Base-by-base conservation (phyloP, 2,113 vertebrate genomes). In the Catharus minimus region DNA sequence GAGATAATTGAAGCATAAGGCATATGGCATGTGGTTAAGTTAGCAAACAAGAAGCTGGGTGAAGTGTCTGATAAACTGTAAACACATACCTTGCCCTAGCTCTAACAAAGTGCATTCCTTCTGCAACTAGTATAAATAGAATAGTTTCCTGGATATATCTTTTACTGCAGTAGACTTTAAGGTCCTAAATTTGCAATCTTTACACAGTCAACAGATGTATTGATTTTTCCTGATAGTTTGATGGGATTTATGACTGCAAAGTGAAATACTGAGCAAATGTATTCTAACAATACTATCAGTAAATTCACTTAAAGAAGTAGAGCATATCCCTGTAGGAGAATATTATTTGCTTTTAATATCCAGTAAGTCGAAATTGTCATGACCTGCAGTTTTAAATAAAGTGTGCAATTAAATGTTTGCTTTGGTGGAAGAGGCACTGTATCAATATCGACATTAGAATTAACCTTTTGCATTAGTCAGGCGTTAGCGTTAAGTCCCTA, bases 191-290 rank as follows among this genome's bases (percentile, higher is more conserved):
- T 81, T 86, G 30, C 38, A 30, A 14, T 82, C 74, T 88, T 90
- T 86, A 72, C 41, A 76, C 15, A 89, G 69, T 71, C 73, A 92
- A 36, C 83, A n/a, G 41, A 76, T 39, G 23, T 46, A 79, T 21
- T 89, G 93, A 94, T 83, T 93, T 93, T 90, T 88, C 61, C 61
- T 68, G 76, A 67, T 86, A 78, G 49, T 90, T 95, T 58, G 53
- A 74, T 65, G 26, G 52, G 67, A 87, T 93, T 94, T 91, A 89
- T 75, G n/a, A 50, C 55, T 89, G 55, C 53, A 39, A 71, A 78
- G 61, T 65, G 28, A 86, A 81, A 78, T 57, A 69, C 11, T 65
- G 69, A 84, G 39, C 66, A 86, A 86, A 47, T 36, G 36, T 74
- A 62, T 89, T 92, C n/a, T 62, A 91, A 73, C 17, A 18, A 30